Percentiles rank a stretch among this genome's conserved stretches.
Conservation (phyloP, 2,888 invertebrate species). For the Argyresthia albistria region DNA sequence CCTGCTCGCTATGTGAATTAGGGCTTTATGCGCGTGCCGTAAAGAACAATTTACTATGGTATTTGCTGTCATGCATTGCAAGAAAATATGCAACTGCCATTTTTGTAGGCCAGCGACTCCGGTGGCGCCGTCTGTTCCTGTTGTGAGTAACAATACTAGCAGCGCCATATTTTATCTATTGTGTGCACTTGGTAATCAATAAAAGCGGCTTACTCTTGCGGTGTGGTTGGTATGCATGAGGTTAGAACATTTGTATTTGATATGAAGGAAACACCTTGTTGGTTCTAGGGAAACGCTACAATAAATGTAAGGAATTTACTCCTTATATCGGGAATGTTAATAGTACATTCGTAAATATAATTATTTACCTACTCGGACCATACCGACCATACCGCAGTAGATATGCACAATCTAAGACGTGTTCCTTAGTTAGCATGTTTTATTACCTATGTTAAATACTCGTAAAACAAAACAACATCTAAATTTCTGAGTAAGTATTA, state of each 20-base stretch:
- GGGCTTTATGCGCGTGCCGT: not conserved
- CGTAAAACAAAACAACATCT: not conserved
- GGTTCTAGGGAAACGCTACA: too few relatives aligned
- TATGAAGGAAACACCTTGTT: not conserved
- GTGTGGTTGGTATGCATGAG: not conserved
- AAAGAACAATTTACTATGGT: slow-evolving; percentile 25
- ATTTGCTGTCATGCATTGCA: slow-evolving; percentile 26
- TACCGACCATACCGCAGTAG: not conserved
- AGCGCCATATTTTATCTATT: slow-evolving; percentile 69
- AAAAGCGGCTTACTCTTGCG: slow-evolving; percentile 29
- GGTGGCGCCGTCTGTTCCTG: slow-evolving; percentile 68
- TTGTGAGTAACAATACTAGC: slow-evolving; percentile 54
- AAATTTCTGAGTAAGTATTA: not conserved
- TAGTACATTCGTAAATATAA: not conserved
- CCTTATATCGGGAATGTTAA: too few relatives aligned
- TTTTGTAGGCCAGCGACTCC: slow-evolving; percentile 65
- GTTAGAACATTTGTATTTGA: too few relatives aligned
- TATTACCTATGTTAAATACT: not conserved
- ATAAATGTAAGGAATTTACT: too few relatives aligned
- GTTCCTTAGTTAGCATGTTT: too few relatives aligned
- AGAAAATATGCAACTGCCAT: slow-evolving; percentile 70
- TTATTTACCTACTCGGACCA: too few relatives aligned
- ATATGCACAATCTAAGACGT: not conserved
- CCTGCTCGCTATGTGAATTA: not conserved
- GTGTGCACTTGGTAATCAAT: slow-evolving; percentile 61